Evolutionary conservation across 2,888 invertebrate genomes (phyloP).

Genomic region (Zygogramma bicolorata): DNA sequence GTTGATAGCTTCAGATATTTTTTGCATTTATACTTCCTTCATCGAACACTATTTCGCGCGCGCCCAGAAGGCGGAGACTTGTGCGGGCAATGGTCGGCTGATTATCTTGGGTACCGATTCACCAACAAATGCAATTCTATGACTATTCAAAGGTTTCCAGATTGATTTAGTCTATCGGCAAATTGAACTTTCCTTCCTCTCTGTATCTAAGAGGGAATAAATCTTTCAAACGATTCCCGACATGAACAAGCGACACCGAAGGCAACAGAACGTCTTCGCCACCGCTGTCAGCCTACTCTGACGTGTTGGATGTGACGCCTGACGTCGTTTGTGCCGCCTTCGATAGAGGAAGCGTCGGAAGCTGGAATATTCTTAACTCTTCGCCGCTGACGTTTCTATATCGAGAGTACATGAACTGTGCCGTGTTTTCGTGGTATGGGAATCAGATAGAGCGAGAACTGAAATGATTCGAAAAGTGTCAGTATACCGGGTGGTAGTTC

Average conservation of each 20-base stretch:
- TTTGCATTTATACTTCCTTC: too few relatives aligned
- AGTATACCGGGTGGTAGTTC: too few relatives aligned
- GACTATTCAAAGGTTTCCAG: too few relatives aligned
- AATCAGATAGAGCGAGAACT: neutral
- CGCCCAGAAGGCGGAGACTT: too few relatives aligned
- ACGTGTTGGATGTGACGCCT: constrained; percentile 54
- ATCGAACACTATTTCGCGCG: too few relatives aligned
- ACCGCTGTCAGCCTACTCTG: constrained; percentile 57
- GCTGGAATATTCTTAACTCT: constrained; percentile 37
- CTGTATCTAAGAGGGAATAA: constrained; percentile 42
- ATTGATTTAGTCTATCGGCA: too few relatives aligned
- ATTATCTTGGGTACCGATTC: too few relatives aligned
- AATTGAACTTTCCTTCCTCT: neutral
- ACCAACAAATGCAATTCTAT: too few relatives aligned
- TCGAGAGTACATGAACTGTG: constrained; percentile 12
- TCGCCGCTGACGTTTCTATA: neutral
- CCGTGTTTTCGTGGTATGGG: neutral
- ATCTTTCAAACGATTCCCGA: constrained; percentile 55
- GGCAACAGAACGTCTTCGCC: constrained; percentile 50
- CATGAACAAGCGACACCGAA: constrained; percentile 58
- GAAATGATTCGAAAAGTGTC: too few relatives aligned
- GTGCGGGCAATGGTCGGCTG: too few relatives aligned
- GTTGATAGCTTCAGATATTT: too few relatives aligned
- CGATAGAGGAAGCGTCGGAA: constrained; percentile 28
- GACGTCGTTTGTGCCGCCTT: constrained; percentile 43